phyloP scores from a whole-genome alignment of 2,113 vertebrate genomes.

The Sigmodon hispidus region DNA sequence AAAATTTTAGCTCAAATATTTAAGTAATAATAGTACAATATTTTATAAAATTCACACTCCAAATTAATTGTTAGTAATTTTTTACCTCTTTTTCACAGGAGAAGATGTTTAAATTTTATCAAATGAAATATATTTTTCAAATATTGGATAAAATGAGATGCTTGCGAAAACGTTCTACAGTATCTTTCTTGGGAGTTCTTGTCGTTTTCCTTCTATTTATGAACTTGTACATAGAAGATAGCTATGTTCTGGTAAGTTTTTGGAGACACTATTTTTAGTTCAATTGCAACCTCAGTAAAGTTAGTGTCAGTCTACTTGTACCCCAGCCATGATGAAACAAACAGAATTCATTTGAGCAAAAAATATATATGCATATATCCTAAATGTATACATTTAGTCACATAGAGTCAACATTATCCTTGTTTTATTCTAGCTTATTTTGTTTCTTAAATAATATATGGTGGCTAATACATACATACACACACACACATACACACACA shows the following conservation, averaged over 20 bases:
- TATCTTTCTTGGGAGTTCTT: constrained; percentile 96
- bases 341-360: neutral
- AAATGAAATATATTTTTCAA: constrained; percentile 90
- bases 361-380: neutral
- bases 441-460: neutral
- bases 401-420: neutral
- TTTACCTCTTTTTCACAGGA: constrained; percentile 77
- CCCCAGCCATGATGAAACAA: neutral
- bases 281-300: neutral
- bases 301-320: neutral
- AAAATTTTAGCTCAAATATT: neutral
- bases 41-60: neutral
- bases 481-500: neutral
- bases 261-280: neutral
- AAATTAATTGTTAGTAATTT: constrained; percentile 65
- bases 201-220: constrained; percentile 96
- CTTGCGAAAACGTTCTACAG: constrained; percentile 95
- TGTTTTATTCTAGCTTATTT: neutral
- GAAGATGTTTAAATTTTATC: constrained; percentile 78
- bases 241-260: constrained; percentile 94
- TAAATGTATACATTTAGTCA: neutral
- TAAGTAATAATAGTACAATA: neutral
- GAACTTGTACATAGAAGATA: constrained; percentile 98
- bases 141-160: constrained; percentile 98
- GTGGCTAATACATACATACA: neutral